Percentiles rank a stretch among this genome's conserved stretches.
Conservation (phyloP, 2,797 vertebrate genomes). For the Pelodytes ibericus region DNA sequence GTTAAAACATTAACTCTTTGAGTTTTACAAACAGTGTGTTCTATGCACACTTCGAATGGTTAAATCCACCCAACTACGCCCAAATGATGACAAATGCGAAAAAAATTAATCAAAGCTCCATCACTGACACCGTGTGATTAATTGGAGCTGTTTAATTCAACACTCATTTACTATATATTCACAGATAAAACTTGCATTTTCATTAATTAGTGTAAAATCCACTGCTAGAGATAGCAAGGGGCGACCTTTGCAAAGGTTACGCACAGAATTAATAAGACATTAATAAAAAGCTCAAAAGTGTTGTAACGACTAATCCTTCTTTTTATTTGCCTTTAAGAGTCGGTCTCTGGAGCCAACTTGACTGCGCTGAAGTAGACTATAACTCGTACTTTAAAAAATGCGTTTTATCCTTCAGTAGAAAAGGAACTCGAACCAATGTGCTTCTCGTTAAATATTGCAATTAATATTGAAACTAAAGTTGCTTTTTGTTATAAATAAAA, state of each 20-base stretch:
- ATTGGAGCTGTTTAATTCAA: not conserved
- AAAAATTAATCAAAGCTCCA: not conserved
- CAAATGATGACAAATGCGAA: no score
- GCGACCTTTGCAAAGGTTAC: slow-evolving; percentile 6
- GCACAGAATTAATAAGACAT: not conserved
- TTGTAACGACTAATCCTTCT: slow-evolving; percentile 1
- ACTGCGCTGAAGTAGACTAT: not conserved
- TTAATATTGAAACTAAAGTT: no score
- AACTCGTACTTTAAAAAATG: not conserved
- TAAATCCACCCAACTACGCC: no score
- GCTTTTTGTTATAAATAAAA: no score
- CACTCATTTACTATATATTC: not conserved
- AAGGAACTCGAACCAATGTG: no score
- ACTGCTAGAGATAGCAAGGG: not conserved
- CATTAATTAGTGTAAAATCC: not conserved
- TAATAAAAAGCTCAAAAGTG: not conserved
- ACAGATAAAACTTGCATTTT: not conserved
- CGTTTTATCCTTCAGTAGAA: no score
- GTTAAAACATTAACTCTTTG: no score
- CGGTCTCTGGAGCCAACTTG: not conserved
- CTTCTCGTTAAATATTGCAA: no score
- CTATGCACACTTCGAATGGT: no score
- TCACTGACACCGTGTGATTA: not conserved
- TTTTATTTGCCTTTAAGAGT: not conserved
- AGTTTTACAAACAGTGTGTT: no score